phyloP scores from a whole-genome alignment of 2,113 vertebrate genomes.

The Lophius piscatorius region DNA sequence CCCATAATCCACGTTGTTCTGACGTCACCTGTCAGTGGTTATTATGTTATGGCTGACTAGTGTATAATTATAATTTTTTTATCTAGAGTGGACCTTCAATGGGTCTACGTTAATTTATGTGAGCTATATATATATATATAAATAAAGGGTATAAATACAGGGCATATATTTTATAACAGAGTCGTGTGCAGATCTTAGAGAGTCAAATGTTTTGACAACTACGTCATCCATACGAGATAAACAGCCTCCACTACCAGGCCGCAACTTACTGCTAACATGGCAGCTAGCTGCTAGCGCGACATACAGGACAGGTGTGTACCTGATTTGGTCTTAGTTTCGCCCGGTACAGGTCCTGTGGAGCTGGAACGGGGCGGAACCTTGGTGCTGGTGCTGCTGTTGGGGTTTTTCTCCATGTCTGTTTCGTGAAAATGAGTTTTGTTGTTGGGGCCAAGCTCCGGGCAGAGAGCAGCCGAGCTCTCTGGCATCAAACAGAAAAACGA shows the following conservation, averaged over 20 bases:
- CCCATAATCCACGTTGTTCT: too few relatives aligned
- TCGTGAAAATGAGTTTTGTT: slow-evolving; percentile 77
- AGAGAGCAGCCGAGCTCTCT: slow-evolving; percentile 80
- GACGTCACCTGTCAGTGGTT: too few relatives aligned
- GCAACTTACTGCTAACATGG: neutral
- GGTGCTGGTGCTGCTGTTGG: slow-evolving; percentile 85
- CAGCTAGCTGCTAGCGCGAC: neutral
- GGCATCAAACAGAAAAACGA: slow-evolving; percentile 73
- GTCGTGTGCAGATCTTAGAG: too few relatives aligned
- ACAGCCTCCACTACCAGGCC: slow-evolving; percentile 54
- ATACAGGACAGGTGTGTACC: slow-evolving; percentile 76
- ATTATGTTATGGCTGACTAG: too few relatives aligned
- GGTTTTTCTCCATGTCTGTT: slow-evolving; percentile 83
- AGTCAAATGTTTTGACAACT: slow-evolving; percentile 50
- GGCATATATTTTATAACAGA: too few relatives aligned
- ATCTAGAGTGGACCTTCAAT: too few relatives aligned
- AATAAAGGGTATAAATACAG: too few relatives aligned
- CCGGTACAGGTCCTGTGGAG: slow-evolving; percentile 86
- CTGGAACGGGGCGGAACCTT: slow-evolving; percentile 90
- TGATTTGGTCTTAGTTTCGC: slow-evolving; percentile 95
- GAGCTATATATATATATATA: too few relatives aligned
- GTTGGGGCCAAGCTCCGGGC: slow-evolving; percentile 83
- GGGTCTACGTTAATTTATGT: too few relatives aligned
- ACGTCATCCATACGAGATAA: slow-evolving; percentile 57
- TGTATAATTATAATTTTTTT: too few relatives aligned